Conservation (phyloP, 2,888 invertebrate genomes). For the Candidula unifasciata region DNA sequence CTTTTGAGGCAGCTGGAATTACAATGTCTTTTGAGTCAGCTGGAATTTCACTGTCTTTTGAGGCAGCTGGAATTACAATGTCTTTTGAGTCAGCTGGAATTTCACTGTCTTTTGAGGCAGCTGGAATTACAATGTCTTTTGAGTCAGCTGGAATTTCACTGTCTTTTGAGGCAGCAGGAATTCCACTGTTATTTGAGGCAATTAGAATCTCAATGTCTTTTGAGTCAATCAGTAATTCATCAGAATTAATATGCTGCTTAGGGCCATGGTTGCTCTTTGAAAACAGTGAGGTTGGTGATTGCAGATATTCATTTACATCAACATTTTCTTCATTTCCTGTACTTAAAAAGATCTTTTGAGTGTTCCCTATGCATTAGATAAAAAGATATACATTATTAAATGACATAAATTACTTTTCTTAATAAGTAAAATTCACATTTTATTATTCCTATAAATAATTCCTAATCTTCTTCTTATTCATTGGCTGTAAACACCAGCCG, state of each 20-base stretch:
- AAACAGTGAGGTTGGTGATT: background rate
- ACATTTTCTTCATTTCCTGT: constrained; percentile 6
- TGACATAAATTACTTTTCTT: too few species aligned
- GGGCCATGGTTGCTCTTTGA: background rate
- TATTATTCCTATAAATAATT: too few species aligned
- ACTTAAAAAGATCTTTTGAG: background rate
- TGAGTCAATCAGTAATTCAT: background rate
- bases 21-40: too few species aligned
- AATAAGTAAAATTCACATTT: too few species aligned
- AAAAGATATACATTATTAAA: background rate
- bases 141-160: background rate
- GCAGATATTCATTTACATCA: background rate
- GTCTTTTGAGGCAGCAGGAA: background rate
- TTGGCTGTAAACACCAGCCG: too few species aligned
- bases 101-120: background rate
- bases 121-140: too few species aligned
- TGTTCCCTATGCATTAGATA: background rate
- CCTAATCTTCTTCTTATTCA: too few species aligned
- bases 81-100: too few species aligned
- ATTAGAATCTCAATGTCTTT: too few species aligned
- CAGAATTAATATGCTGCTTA: background rate
- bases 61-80: too few species aligned
- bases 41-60: background rate
- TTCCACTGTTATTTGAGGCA: too few species aligned
- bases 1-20: background rate